A percentile compares a stretch with the other conserved stretches of the same genome.
These are phyloP conservation scores for Chrysochloris asiatica DNA, from an alignment of 2,113 vertebrate genomes.

Conservation along the genomic window DNA sequence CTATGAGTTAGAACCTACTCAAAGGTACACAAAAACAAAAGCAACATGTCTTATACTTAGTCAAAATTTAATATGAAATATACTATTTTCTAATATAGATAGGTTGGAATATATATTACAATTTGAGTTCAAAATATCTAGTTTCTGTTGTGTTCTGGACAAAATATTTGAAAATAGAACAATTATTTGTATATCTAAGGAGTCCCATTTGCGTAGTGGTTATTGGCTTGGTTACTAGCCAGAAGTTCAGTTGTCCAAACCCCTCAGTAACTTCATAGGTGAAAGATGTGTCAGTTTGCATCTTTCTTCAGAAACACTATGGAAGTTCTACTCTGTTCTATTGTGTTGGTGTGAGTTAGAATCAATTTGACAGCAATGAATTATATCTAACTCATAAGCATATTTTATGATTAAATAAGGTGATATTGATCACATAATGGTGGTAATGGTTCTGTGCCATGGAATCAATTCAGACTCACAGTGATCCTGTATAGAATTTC, in stretches of 20 bases:
- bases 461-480: too few relatives aligned
- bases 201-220: not conserved
- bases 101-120: not conserved
- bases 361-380: not conserved
- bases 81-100: not conserved
- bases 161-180: not conserved
- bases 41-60: not conserved
- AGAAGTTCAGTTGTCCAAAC: not conserved
- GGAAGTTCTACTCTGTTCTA: not conserved
- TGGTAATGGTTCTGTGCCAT: too few relatives aligned
- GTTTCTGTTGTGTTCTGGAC: not conserved
- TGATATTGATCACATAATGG: too few relatives aligned
- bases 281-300: not conserved
- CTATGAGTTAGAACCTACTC: too few relatives aligned
- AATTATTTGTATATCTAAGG: not conserved
- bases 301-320: not conserved
- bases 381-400: not conserved
- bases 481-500: too few relatives aligned
- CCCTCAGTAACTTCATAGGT: not conserved
- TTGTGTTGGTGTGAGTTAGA: not conserved
- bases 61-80: not conserved
- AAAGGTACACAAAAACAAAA: too few relatives aligned
- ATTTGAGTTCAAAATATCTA: conserved; percentile 2
- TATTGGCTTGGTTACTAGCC: not conserved
- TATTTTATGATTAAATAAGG: not conserved